A percentile compares a stretch with the other conserved stretches of the same genome.
Evolutionary conservation across 2,797 vertebrate species (phyloP).

Genomic region (Prionace glauca): DNA sequence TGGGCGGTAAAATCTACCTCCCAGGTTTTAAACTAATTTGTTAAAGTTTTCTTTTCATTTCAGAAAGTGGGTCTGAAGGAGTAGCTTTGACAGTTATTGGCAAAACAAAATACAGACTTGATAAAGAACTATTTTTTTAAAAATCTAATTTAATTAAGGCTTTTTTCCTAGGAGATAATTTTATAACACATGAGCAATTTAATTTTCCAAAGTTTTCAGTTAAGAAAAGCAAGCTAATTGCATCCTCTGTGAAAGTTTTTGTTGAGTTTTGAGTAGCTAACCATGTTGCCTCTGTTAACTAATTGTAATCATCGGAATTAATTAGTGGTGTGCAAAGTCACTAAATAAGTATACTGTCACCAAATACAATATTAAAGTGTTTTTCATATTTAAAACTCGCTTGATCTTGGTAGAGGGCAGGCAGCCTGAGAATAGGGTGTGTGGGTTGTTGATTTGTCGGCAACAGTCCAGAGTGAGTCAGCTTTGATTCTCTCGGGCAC

Average conservation of each 20-base stretch:
- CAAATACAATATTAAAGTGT: not conserved
- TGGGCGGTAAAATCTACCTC: not conserved
- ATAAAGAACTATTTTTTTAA: too few species aligned
- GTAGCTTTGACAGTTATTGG: not conserved
- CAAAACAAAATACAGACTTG: not conserved
- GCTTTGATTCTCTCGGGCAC: not conserved
- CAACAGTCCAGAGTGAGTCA: not conserved
- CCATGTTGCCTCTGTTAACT: not conserved
- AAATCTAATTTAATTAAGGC: not conserved
- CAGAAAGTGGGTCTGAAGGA: not conserved
- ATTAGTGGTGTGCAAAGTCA: not conserved
- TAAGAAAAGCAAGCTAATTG: not conserved
- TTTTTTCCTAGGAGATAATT: not conserved
- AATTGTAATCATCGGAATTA: not conserved
- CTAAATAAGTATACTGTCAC: not conserved
- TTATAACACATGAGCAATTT: not conserved
- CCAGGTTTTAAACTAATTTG: not conserved
- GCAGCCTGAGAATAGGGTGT: not conserved
- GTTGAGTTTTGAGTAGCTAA: not conserved
- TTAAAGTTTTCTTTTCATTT: not conserved
- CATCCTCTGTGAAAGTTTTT: not conserved
- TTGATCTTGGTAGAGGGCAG: not conserved
- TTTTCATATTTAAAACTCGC: not conserved
- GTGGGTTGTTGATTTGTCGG: not conserved
- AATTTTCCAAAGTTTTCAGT: not conserved